Evolutionary conservation across 1,140 invertebrate genomes (phyloP).

Genomic region (Anastatus disparis): DNA sequence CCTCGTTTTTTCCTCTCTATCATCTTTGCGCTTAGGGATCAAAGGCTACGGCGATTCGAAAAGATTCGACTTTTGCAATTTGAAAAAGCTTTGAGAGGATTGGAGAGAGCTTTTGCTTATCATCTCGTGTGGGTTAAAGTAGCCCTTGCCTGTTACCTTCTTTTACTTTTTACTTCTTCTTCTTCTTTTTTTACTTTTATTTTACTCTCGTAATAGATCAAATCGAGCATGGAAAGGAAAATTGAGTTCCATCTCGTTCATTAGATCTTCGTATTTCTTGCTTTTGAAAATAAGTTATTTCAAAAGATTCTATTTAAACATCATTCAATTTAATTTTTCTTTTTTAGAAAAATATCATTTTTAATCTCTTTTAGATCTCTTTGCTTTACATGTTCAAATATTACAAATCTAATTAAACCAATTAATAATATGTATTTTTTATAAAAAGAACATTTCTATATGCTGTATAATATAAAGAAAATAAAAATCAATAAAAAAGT

Average conservation of each 20-base stretch:
- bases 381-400: no score
- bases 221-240: conserved; percentile 46
- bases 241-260: conserved; percentile 33
- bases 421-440: no score
- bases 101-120: conserved; percentile 40
- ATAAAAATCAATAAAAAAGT: no score
- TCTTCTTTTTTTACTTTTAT: no score
- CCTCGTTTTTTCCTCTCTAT: not conserved
- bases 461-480: no score
- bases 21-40: not conserved
- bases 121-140: conserved; percentile 26
- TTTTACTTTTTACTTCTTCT: not conserved
- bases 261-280: conserved; percentile 29
- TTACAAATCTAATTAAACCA: no score
- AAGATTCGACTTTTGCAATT: conserved; percentile 44
- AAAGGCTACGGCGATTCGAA: conserved; percentile 33
- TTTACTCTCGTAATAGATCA: not conserved
- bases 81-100: conserved; percentile 41
- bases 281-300: conserved; percentile 11
- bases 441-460: no score
- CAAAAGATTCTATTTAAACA: no score
- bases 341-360: no score
- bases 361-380: no score
- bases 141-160: not conserved
- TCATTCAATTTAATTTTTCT: no score